These are phyloP conservation scores for Stichodactyla helianthus DNA, from an alignment of 64 coral and sea anemone genomes.

Conservation along the genomic window DNA sequence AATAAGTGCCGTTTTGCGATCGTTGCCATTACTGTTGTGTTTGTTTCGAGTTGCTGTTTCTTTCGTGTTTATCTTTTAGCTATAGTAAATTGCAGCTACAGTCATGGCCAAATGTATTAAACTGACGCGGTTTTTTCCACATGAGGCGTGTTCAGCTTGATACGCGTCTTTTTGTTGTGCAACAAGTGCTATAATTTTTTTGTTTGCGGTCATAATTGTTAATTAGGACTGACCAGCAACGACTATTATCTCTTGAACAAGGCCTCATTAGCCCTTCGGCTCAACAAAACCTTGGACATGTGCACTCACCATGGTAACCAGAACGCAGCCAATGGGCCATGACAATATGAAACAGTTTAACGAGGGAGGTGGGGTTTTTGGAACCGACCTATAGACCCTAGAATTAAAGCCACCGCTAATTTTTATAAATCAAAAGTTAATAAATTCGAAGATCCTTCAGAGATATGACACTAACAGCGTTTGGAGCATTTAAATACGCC, in stretches of 20 bases:
- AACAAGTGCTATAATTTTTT: neutral
- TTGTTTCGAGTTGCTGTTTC: too few species aligned
- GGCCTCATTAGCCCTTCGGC: neutral
- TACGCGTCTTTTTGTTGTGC: neutral
- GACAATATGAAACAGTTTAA: neutral
- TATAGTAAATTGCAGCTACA: too few species aligned
- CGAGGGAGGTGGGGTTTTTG: neutral
- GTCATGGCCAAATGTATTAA: too few species aligned
- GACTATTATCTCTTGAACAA: neutral
- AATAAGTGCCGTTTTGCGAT: too few species aligned
- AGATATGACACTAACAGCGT: too few species aligned
- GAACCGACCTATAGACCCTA: neutral
- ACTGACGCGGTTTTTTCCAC: too few species aligned
- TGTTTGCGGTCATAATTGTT: neutral
- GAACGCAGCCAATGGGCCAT: neutral
- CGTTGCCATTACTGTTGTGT: too few species aligned
- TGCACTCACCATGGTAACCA: neutral
- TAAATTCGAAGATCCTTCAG: too few species aligned
- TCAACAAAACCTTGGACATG: neutral
- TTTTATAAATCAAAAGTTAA: too few species aligned
- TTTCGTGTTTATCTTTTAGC: too few species aligned
- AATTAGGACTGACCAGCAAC: neutral
- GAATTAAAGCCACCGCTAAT: neutral
- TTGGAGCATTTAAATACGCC: too few species aligned
- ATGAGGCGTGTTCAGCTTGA: too few species aligned